These are phyloP conservation scores for Pheosia tremula DNA, from an alignment of 2,888 invertebrate species.

Conservation along the genomic window DNA sequence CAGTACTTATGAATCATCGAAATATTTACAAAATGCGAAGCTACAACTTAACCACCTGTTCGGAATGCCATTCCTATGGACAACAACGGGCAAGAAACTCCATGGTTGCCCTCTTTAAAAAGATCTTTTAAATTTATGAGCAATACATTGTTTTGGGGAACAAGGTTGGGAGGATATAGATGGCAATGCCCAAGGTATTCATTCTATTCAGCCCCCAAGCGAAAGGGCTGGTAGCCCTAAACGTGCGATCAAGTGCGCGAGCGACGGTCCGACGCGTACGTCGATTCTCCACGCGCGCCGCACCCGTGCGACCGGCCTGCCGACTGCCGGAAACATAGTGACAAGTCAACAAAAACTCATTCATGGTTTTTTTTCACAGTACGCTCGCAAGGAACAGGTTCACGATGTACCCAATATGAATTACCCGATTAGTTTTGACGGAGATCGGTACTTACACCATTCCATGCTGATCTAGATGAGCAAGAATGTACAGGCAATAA, in stretches of 20 bases:
- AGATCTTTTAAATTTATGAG: too few species aligned
- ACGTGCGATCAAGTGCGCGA: slow-evolving; percentile 44
- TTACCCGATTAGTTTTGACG: slow-evolving; percentile 2
- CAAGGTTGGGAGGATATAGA: background rate
- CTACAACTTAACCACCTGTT: too few species aligned
- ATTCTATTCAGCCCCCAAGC: background rate
- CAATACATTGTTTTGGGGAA: too few species aligned
- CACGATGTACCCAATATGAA: slow-evolving; percentile 35
- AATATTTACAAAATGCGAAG: too few species aligned
- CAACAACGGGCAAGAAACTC: too few species aligned
- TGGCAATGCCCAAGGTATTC: background rate
- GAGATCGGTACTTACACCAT: background rate
- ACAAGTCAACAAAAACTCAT: slow-evolving; percentile 82
- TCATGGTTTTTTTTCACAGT: slow-evolving; percentile 71
- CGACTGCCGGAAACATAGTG: slow-evolving; percentile 77
- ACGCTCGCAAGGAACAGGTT: slow-evolving; percentile 60
- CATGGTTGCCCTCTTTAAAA: too few species aligned
- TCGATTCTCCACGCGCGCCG: slow-evolving; percentile 77
- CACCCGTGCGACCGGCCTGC: slow-evolving; percentile 59
- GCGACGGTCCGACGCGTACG: slow-evolving; percentile 75
- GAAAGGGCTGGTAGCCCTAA: slow-evolving; percentile 35
- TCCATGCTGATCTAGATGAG: slow-evolving; percentile 5
- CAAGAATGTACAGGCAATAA: slow-evolving; percentile 1
- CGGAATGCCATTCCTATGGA: too few species aligned
- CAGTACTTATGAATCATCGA: too few species aligned